Evolutionary conservation across 2,888 invertebrate genomes (phyloP).

Genomic region (Drosophila picticornis): DNA sequence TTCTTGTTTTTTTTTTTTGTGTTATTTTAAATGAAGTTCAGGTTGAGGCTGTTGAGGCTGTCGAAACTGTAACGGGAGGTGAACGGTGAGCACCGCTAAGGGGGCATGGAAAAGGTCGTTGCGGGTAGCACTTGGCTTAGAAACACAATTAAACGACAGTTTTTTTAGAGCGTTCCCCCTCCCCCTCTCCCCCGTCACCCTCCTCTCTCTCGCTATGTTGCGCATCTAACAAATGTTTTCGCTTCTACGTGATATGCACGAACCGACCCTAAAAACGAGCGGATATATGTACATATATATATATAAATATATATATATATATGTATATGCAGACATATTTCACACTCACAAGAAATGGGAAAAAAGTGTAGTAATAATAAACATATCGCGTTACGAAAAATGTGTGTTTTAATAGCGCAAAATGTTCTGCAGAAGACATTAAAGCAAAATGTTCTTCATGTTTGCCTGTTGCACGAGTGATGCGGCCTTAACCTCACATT

Average conservation of each 20-base stretch:
- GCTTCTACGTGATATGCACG: slow-evolving; percentile 65
- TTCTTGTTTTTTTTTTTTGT: slow-evolving; percentile 9
- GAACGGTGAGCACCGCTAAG: slow-evolving; percentile 47
- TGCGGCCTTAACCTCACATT: slow-evolving; percentile 38
- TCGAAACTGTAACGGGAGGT: slow-evolving; percentile 70
- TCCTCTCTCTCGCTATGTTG: neutral
- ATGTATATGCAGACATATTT: neutral
- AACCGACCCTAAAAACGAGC: slow-evolving; percentile 66
- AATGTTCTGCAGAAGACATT: slow-evolving; percentile 72
- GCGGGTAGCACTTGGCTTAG: slow-evolving; percentile 65
- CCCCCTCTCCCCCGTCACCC: too few species aligned
- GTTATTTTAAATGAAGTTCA: slow-evolving; percentile 43
- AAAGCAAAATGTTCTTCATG: slow-evolving; percentile 48
- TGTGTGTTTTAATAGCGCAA: slow-evolving; percentile 67
- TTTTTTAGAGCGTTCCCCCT: slow-evolving; percentile 7
- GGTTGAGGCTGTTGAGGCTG: slow-evolving; percentile 42
- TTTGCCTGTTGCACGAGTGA: slow-evolving; percentile 36
- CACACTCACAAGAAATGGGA: slow-evolving; percentile 7
- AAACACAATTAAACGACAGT: slow-evolving; percentile 72
- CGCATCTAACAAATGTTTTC: slow-evolving; percentile 63
- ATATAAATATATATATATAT: neutral
- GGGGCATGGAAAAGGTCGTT: slow-evolving; percentile 76
- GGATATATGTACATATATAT: neutral
- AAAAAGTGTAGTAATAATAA: slow-evolving; percentile 9
- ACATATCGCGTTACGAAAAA: slow-evolving; percentile 74